Base-by-base conservation (phyloP, 1,140 invertebrate genomes). In the Procambarus clarkii region DNA sequence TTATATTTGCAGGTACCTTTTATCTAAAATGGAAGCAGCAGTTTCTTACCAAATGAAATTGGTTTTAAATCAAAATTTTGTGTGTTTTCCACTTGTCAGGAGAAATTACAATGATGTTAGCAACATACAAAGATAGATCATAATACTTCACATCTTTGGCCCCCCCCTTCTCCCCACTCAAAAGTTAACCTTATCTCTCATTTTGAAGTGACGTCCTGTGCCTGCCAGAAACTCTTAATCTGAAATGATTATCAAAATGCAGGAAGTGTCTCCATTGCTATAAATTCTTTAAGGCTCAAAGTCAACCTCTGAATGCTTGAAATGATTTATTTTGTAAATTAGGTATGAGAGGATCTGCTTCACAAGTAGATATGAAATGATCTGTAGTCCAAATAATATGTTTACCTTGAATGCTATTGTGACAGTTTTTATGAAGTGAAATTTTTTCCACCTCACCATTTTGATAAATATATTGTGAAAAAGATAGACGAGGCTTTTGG, bases 151-250 rank as follows among this genome's bases (percentile, higher is more conserved):
- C 34, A 34, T 1, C 34, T 34, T 34, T 34, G 34, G 34, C 34
- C 34, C 34, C 34, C 34, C 34, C 34, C 34, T 34, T 34, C 34
- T 34, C 34, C 34, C 34, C 34, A 34, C 44, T 71, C 46, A 69
- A 74, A 85, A 11, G 60, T 45, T 74, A 85, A 71, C 83, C 83
- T 74, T 71, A 85, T 74, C 64, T 85, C 44, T 74, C 60, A n/a
- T 74, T 44, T 71, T 50, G 69, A 85, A 85, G 34, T 71, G 69
- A 85, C 83, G 64, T 85, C 82, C 83, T 85, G 83, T 85, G 69
- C 83, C 83, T 85, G 83, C 83, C 83, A 85, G 48, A 48, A 74
- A n/a, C 58, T 76, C 45, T 71, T 48, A 85, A 85, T 85, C 83
- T 71, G 83, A 69, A 85, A 48, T 85, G 34, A 71, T 85, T 71